Base-by-base conservation (phyloP, 2,797 vertebrate species). In the Odontamblyopus lacepedii region DNA sequence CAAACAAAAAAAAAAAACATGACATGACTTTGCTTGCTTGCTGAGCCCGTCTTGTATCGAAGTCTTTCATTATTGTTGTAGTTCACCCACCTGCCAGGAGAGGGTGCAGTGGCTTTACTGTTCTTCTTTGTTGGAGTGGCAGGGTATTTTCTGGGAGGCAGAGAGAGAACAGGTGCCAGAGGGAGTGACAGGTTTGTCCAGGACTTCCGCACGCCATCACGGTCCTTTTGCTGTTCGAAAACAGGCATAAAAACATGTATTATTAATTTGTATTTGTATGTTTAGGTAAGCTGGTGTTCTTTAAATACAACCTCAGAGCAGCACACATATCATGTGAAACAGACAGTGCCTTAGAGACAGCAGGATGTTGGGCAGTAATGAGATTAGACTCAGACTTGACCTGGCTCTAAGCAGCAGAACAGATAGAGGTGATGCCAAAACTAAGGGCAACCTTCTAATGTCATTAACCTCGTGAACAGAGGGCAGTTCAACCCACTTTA, bases 81-180 rank as follows among this genome's bases (percentile, higher is more conserved):
- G 59, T 82, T 76, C 60, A 81, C 93, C 84, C 92, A 98, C 98
- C 97, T 95, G 85, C 94, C 94, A 91, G 94, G 89, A 84, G 95
- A 93, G 79, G 95, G 88, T 67, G 94, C 90, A 84, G 93, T 83
- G 62, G 88, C 85, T 90, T 93, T 97, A 78, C 79, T 86, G 89
- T 85, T 95, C 86, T 90, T 94, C 79, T 93, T 93, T 72, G 89
- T 91, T 63, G 94, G 93, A 70, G 96, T 96, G 32, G 88, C 84
- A 55, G 92, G 79, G 84, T 90, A 93, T 85, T 93, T 96, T 77
- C 81, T 85, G 16, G 84, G 84, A 23, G 88, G 81, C 53, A 91
- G 61, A 55, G 76, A 88, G 51, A 94, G 70, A 74, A 85, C 64
- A 16, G 91, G 88, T 78, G 79, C 79, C 68, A 92, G 35, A n/a